A percentile compares a stretch with the other conserved stretches of the same genome.
These are phyloP conservation scores for Gnathonemus echidnorhynchus DNA, from an alignment of 2,113 vertebrate genomes.

Conservation along the genomic window DNA sequence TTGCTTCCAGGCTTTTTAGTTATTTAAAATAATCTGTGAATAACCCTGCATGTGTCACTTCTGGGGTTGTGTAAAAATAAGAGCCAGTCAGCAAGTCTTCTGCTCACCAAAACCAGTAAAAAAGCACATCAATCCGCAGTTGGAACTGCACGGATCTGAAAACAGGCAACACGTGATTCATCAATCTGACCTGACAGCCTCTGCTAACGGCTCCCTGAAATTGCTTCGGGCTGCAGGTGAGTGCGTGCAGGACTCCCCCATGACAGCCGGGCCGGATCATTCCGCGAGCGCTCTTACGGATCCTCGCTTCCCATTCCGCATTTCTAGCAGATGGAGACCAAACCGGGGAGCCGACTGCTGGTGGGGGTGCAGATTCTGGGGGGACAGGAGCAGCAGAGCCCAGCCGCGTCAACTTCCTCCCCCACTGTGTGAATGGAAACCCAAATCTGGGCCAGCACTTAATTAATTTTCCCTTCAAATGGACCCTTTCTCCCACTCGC, in stretches of 20 bases:
- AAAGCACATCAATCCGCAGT: neutral
- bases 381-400: neutral
- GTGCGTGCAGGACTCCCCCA: neutral
- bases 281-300: neutral
- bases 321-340: neutral
- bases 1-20: neutral
- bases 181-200: slow-evolving; percentile 7
- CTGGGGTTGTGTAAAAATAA: neutral
- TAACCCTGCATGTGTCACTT: neutral
- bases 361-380: slow-evolving; percentile 60
- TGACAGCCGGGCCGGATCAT: neutral
- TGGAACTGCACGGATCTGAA: neutral
- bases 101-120: neutral
- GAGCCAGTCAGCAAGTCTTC: neutral
- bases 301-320: neutral
- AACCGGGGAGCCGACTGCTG: slow-evolving; percentile 58
- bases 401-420: neutral
- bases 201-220: neutral
- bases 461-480: neutral
- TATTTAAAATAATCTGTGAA: neutral
- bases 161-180: neutral
- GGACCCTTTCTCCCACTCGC: neutral
- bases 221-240: neutral
- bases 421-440: neutral
- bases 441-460: neutral